Base-by-base conservation (phyloP, 2,888 invertebrate species). In the Auanema sp. region DNA sequence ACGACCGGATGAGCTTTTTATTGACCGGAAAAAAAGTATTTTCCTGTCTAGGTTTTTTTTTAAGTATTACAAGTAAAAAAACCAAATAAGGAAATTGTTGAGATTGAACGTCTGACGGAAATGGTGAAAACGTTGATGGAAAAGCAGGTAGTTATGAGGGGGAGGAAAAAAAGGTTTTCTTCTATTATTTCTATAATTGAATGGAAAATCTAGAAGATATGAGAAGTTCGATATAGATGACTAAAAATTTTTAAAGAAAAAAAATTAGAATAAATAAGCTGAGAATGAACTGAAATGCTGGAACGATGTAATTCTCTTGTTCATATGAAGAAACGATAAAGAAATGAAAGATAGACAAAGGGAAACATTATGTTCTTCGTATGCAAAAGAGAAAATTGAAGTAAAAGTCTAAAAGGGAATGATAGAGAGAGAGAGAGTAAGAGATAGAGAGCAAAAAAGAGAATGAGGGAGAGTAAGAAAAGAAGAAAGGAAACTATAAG, bases 381-480 rank as follows among this genome's bases (percentile, higher is more conserved):
- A n/a, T 16, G 23, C 50, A 50, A 12, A 50, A 12, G 50, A 50
- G 11, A 24, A 16, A 16, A 50, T 23, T 12, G 21, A 24, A 50
- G 21, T 50, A 16, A 50, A 12, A 24, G 23, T 21, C 50, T 50
- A 12, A 50, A 50, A 50, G 24, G 50, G 21, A 16, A 16, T 12
- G 21, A 24, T 12, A 16, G 11, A 24, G 50, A 50, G 24, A n/a
- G 16, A 50, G 50, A 50, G 1, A 6, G 5, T 47, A 47, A 16
- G 47, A 47, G 47, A 47, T 18, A 47, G 47, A 47, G 6, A 18
- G 50, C 50, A 50, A 12, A 50, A 12, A 50, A n/a, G 24, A 24
- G 52, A 52, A 24, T 23, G 52, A 21, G 23, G 24, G 16, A 52
- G 52, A 16, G 18, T 33, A 33, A 52, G 52, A 23, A 23, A 24